Percentiles rank a stretch among this genome's conserved stretches.
phyloP scores from a whole-genome alignment of 30 jellyfish, hydroid and myxozoan species.

The Hydractinia echinata region DNA sequence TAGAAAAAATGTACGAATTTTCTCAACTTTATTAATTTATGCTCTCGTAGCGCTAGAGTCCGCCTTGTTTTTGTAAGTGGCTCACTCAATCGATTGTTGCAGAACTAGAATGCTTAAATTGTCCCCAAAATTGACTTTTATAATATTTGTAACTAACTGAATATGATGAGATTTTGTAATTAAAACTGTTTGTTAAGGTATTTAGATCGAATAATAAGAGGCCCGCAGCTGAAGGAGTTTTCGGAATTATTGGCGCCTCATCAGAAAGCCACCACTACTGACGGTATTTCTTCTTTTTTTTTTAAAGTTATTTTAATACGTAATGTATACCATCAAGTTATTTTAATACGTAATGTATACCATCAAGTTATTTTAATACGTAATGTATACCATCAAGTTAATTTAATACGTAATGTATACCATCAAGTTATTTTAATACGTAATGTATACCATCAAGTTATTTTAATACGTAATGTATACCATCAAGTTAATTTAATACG shows the following conservation, averaged over 20 bases:
- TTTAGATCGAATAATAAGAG: conserved; percentile 70
- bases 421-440: too few species aligned
- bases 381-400: background rate
- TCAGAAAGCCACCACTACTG: conserved; percentile 81
- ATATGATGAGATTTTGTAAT: background rate
- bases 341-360: background rate
- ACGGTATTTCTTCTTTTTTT: conserved; percentile 30
- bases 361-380: too few species aligned
- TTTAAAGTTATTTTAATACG: background rate
- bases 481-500: too few species aligned
- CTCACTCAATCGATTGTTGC: background rate
- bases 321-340: background rate
- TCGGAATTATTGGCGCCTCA: conserved; percentile 62
- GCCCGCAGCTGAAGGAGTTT: conserved; percentile 73
- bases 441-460: background rate
- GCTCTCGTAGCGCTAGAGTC: background rate
- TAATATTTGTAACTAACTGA: too few species aligned
- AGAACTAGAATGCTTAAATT: background rate
- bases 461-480: background rate
- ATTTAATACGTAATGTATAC: background rate
- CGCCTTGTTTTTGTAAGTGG: too few species aligned
- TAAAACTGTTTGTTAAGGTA: conserved; percentile 43
- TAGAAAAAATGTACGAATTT: conserved; percentile 54
- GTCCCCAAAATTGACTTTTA: too few species aligned
- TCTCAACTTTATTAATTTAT: background rate